These are phyloP conservation scores for Rutilus rutilus DNA, from an alignment of 2,113 vertebrate species.

Conservation along the genomic window DNA sequence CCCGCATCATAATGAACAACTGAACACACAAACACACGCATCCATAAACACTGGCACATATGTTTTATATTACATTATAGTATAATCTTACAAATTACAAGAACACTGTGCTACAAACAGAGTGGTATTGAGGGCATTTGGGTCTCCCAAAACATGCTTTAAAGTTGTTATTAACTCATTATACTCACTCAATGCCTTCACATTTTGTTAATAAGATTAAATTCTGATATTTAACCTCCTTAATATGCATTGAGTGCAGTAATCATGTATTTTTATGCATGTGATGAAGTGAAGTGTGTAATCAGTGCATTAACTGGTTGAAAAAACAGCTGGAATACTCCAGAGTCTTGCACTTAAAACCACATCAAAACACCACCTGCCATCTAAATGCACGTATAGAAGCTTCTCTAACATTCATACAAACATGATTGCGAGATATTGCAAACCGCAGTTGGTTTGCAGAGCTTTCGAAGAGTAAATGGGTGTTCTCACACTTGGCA, in stretches of 20 bases:
- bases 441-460: background rate
- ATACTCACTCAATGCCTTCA: background rate
- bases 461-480: background rate
- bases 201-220: slow-evolving; percentile 1
- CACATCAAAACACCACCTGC: slow-evolving; percentile 24
- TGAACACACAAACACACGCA: background rate
- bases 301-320: slow-evolving; percentile 24
- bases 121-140: background rate
- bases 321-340: slow-evolving; percentile 2
- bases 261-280: slow-evolving; percentile 12
- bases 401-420: background rate
- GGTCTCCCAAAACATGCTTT: background rate
- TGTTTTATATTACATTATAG: too few species aligned
- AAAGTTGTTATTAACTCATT: background rate
- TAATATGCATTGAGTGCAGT: background rate
- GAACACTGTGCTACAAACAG: background rate
- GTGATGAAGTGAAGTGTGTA: slow-evolving; percentile 20
- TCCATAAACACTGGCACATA: background rate
- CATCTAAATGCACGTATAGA: background rate
- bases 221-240: slow-evolving; percentile 6
- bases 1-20: background rate
- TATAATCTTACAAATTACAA: background rate
- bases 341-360: slow-evolving; percentile 23
- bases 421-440: background rate
- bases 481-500: too few species aligned